Base-by-base conservation (phyloP, 2,888 invertebrate genomes). In the Nomada flava region DNA sequence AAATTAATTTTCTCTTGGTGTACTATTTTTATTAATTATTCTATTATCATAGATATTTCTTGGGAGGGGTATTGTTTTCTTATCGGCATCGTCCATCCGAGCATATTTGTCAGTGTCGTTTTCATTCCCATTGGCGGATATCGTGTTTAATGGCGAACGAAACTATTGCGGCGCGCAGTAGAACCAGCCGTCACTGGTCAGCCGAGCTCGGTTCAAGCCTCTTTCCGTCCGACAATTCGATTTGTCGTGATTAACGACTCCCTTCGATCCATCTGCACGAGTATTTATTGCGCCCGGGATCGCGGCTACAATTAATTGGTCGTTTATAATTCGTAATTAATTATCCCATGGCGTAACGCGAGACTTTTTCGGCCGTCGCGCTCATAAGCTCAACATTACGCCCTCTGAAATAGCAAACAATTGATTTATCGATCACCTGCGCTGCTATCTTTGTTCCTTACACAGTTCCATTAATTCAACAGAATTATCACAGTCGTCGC, bases 131-230 rank as follows among this genome's bases (percentile, higher is more conserved):
- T 18, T 20, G 23, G 18, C 20, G 44, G 42, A 84, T 84, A 83
- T 87, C 86, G 84, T 81, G 87, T 88, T 89, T 85, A 83, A 89
- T 84, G 83, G 82, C 75, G 76, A 75, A 76, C 79, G 83, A 87
- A 87, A 86, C 84, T 79, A 85, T 82, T 62, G 69, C 64, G 36
- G 26, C 60, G n/a, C 55, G 18, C 67, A 72, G 79, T 79, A 55
- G 57, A 71, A 79, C 62, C 55, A 63, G 55, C 62, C 67, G 71
- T 50, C 55, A 44, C n/a, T 63, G 79, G 71, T 67, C 79, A 79
- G 71, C 44, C 69, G 15, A 1, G 20, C 57, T 20, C 29, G 69
- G 10, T 29, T 20, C 23, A 23, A 29, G 67, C 55, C 81, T 60
- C 81, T 60, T 70, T 70, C 77, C 72, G 36, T 20, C 53, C 77